phyloP scores from a whole-genome alignment of 2,113 vertebrate species.

The Syrmaticus mikado region DNA sequence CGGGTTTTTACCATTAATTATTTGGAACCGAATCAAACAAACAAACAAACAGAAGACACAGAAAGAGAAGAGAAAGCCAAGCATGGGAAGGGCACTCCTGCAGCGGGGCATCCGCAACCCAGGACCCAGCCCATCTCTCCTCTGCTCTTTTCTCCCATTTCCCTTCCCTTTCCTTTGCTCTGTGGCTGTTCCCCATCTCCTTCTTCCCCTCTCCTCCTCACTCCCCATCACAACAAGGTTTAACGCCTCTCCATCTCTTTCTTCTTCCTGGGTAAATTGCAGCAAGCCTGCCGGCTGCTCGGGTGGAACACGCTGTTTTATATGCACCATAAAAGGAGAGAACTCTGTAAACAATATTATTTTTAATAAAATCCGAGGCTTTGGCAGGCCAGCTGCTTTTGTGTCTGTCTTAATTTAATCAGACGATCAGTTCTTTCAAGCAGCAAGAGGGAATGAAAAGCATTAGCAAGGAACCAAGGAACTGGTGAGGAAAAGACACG shows the following conservation, averaged over 20 bases:
- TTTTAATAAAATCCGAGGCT: conserved; percentile 73
- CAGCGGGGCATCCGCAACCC: no score
- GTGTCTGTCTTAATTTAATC: conserved; percentile 74
- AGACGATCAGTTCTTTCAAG: conserved; percentile 62
- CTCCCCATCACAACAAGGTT: conserved; percentile 37
- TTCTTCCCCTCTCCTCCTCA: background rate
- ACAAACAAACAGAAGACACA: background rate
- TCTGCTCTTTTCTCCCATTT: background rate
- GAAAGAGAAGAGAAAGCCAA: background rate
- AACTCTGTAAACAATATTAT: conserved; percentile 68
- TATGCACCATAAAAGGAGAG: conserved; percentile 60
- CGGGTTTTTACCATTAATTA: conserved; percentile 53
- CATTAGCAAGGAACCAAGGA: conserved; percentile 63
- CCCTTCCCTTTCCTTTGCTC: background rate
- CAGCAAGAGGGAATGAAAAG: conserved; percentile 57
- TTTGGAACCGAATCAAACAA: conserved; percentile 65
- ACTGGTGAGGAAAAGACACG: conserved; percentile 40
- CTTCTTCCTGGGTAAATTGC: conserved; percentile 19
- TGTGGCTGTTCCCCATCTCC: background rate
- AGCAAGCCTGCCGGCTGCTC: background rate
- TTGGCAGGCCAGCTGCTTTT: conserved; percentile 67
- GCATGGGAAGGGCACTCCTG: no score
- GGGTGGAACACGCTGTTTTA: conserved; percentile 47
- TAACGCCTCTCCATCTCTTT: conserved; percentile 41
- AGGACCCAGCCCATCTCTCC: background rate